Conservation (phyloP, 1,140 invertebrate species). For the Pemphigus obesinymphae region DNA sequence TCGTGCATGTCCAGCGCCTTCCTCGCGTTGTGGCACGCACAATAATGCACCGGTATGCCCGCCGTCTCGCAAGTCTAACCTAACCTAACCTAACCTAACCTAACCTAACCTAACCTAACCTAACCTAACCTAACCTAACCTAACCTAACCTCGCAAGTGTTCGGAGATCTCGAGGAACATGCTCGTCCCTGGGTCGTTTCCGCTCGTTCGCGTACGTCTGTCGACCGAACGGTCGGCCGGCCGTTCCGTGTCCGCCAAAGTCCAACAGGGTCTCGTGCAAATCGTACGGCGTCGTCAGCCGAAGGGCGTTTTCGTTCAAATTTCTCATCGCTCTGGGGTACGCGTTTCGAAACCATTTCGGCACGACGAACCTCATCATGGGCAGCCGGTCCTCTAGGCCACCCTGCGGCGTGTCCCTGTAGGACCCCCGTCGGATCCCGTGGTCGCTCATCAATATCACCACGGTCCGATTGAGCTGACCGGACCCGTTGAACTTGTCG, state of each 20-base stretch:
- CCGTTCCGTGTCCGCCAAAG: conserved; percentile 51
- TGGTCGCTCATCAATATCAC: conserved; percentile 57
- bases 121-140: too few species aligned
- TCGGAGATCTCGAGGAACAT: conserved; percentile 48
- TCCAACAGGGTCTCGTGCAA: conserved; percentile 62
- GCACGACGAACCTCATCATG: conserved; percentile 59
- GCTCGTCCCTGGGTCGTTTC: conserved; percentile 48
- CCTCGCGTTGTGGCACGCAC: conserved; percentile 51
- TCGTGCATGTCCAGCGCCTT: conserved; percentile 36
- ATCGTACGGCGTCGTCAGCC: conserved; percentile 60
- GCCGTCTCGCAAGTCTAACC: conserved; percentile 54
- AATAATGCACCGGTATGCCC: conserved; percentile 54
- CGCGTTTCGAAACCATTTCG: conserved; percentile 56
- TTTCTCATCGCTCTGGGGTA: conserved; percentile 55
- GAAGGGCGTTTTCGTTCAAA: conserved; percentile 54
- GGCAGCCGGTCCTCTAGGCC: conserved; percentile 66
- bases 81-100: too few species aligned
- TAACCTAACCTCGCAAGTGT: too few species aligned
- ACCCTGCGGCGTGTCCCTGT: conserved; percentile 61
- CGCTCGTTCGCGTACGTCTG: conserved; percentile 47
- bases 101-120: too few species aligned
- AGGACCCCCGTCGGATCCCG: conserved; percentile 59
- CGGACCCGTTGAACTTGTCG: conserved; percentile 48
- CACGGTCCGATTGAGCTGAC: conserved; percentile 53
- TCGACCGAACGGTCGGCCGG: conserved; percentile 50